Conservation (phyloP, 2,888 invertebrate species). For the Perizoma flavofasciatum region DNA sequence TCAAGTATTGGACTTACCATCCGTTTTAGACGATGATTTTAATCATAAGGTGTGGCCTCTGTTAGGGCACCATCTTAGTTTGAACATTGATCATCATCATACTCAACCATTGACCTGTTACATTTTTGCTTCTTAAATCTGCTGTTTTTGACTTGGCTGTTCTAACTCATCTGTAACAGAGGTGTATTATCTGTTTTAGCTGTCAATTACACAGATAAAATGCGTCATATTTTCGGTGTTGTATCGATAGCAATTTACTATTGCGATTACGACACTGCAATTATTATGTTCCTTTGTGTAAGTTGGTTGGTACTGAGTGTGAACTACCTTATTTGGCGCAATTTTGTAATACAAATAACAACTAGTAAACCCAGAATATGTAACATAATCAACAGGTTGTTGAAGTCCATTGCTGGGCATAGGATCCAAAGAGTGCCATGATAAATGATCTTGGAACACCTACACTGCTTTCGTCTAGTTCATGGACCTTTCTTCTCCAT, state of each 20-base stretch:
- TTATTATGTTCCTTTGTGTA: conserved; percentile 39
- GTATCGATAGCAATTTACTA: conserved; percentile 48
- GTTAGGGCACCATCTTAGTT: no score
- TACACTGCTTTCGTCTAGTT: no score
- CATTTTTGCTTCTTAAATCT: not conserved
- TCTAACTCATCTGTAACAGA: conserved; percentile 31
- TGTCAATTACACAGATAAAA: conserved; percentile 57
- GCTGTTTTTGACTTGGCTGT: conserved; percentile 2
- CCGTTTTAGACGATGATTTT: no score
- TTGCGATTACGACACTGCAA: conserved; percentile 58
- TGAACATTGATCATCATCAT: no score
- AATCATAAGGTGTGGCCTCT: no score
- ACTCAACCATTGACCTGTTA: not conserved
- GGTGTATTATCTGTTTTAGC: conserved; percentile 41
- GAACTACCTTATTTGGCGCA: conserved; percentile 4
- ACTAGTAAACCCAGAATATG: not conserved
- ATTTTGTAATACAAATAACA: conserved; percentile 26
- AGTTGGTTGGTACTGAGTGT: not conserved
- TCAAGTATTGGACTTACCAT: no score
- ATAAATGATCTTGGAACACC: no score
- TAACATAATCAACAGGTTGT: no score
- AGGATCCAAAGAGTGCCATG: no score
- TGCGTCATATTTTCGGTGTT: conserved; percentile 51
- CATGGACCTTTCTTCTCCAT: no score
- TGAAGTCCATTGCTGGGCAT: no score